Evolutionary conservation across 2,113 vertebrate genomes (phyloP), one percentile per base, ranked within the genome.

Genomic region (Anarrhichthys ocellatus): DNA sequence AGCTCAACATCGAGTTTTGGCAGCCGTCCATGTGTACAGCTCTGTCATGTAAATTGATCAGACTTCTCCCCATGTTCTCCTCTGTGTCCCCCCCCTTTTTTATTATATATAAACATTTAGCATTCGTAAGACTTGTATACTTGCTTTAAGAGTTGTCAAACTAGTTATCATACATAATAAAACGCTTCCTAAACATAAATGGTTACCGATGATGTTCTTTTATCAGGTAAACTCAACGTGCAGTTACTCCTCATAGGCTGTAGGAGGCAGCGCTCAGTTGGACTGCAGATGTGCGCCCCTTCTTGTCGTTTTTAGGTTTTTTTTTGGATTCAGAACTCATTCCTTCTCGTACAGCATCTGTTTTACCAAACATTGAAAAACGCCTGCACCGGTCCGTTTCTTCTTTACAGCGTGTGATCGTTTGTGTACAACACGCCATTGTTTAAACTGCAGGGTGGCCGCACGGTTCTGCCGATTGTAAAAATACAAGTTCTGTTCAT

Each of bases 241-340:
- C 90, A 93, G 87, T 93, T 88, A 40, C 83, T 76, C 38, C 42
- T 80, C 58, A 63, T 18, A 38, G 80, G 62, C 93, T 90, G 72
- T 85, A 93, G 94, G 88, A 76, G 92, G 93, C 94, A 93, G 89
- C 85, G 85, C 86, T 78, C 83, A 68, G 80, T 83, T 52, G 68
- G 66, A 63, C 80, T 48, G 80, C 82, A 80, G 44, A 77, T 42
- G 20, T 58, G 44, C 56, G 40, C 42, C 65, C 50, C 66, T 27
- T 61, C 68, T 78, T 78, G 13, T 66, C 44, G 20, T 89, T 70
- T 72, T 20, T 6, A 7, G 48, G 14, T 6, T 17, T 48, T 50
- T 50, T 20, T 89, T 78, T 82, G 61, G 15, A 63, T 46, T 73
- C 78, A 68, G 36, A 80, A 73, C 46, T 81, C 89, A 82, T 82